phyloP scores from a whole-genome alignment of 1,140 invertebrate genomes.

The Drosophila sechellia region DNA sequence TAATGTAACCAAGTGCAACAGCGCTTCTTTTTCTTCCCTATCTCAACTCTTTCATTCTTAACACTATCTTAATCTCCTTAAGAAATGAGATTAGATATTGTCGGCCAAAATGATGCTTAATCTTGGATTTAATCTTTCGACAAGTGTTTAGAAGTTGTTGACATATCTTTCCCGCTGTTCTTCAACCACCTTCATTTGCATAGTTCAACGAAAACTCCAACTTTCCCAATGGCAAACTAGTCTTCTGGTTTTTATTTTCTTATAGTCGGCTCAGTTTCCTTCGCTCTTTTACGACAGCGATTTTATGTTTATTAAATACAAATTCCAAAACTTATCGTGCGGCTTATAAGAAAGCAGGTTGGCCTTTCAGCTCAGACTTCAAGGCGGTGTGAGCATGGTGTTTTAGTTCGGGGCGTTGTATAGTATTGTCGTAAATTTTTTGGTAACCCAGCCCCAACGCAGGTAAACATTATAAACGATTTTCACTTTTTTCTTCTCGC shows the following conservation, averaged over 20 bases:
- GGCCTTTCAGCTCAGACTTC: conserved; percentile 7
- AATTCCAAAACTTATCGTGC: conserved; percentile 43
- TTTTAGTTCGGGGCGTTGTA: conserved; percentile 25
- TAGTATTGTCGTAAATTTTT: conserved; percentile 52
- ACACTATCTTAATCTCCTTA: conserved; percentile 1
- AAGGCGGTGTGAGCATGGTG: background rate
- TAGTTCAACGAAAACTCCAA: conserved; percentile 9
- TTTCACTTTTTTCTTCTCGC: conserved; percentile 34
- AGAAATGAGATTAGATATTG: conserved; percentile 17
- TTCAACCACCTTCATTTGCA: conserved; percentile 34
- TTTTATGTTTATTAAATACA: conserved; percentile 50
- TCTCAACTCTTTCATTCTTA: conserved; percentile 1
- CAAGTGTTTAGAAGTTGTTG: conserved; percentile 24
- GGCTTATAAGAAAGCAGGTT: conserved; percentile 27
- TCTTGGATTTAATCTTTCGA: conserved; percentile 21
- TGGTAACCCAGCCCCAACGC: conserved; percentile 20
- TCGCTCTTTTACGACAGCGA: conserved; percentile 29
- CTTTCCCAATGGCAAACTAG: conserved; percentile 30
- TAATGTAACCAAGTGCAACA: too few relatives aligned
- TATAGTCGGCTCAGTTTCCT: conserved; percentile 13
- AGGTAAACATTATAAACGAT: conserved; percentile 44
- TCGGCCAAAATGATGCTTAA: conserved; percentile 9
- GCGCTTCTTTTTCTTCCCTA: background rate
- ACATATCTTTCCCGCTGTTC: conserved; percentile 12
- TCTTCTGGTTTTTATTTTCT: conserved; percentile 9